Conservation (phyloP, 2,888 invertebrate species). For the Hypomecis punctinalis region DNA sequence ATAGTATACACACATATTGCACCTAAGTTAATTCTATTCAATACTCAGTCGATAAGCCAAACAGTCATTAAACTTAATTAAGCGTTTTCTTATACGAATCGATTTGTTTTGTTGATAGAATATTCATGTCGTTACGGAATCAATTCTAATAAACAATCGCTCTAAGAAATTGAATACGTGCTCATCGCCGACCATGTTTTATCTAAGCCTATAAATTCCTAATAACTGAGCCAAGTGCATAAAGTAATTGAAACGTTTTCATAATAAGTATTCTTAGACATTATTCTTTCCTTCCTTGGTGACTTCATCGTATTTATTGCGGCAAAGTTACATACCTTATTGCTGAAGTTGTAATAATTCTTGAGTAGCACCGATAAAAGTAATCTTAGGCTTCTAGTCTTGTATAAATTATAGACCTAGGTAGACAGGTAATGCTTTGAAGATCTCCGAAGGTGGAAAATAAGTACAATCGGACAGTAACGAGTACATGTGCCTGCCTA, state of each 20-base stretch:
- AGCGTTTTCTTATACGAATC: background rate
- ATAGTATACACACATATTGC: too few relatives aligned
- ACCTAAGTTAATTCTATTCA: background rate
- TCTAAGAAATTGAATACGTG: slow-evolving; percentile 7
- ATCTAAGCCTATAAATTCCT: slow-evolving; percentile 20
- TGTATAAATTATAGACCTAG: slow-evolving; percentile 31
- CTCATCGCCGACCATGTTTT: slow-evolving; percentile 23
- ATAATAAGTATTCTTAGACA: background rate
- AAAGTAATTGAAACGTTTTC: slow-evolving; percentile 1
- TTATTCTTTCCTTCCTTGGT: background rate
- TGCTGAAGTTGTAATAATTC: slow-evolving; percentile 4
- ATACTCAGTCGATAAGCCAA: background rate
- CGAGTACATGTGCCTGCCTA: background rate
- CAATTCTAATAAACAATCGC: slow-evolving; percentile 10
- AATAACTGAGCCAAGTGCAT: background rate
- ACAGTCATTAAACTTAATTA: slow-evolving; percentile 5
- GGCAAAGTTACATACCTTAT: background rate
- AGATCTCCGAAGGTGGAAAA: background rate
- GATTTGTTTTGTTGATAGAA: slow-evolving; percentile 1
- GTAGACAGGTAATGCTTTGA: slow-evolving; percentile 4
- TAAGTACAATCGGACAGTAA: background rate
- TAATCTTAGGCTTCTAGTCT: slow-evolving; percentile 26
- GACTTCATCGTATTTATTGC: background rate
- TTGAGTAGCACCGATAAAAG: slow-evolving; percentile 2
- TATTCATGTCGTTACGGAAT: slow-evolving; percentile 9